phyloP scores from a whole-genome alignment of 2,888 invertebrate genomes.

The Apotomis turbidana region DNA sequence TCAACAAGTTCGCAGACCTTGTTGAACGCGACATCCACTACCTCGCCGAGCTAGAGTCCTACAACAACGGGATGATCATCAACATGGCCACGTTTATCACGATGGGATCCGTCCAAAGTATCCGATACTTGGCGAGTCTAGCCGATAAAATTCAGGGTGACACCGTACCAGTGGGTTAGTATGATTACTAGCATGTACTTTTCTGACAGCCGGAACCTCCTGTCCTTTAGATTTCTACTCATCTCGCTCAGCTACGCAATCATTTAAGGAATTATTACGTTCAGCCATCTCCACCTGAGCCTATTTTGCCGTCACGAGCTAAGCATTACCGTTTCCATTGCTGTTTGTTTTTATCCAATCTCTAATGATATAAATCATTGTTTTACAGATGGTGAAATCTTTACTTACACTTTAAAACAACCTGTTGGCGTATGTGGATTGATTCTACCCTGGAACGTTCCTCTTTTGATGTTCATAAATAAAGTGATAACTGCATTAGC shows the following conservation, averaged over 20 bases:
- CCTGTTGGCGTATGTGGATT: constrained; percentile 90
- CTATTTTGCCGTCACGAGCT: too few relatives aligned
- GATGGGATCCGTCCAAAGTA: constrained; percentile 70
- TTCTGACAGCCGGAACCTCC: too few relatives aligned
- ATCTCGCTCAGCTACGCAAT: too few relatives aligned
- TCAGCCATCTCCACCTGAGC: too few relatives aligned
- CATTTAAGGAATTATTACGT: too few relatives aligned
- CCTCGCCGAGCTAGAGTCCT: constrained; percentile 92
- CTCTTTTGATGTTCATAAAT: constrained; percentile 93
- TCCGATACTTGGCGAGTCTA: constrained; percentile 93
- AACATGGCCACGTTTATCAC: constrained; percentile 82
- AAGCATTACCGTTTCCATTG: too few relatives aligned
- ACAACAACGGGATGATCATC: constrained; percentile 95
- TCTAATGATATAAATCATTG: not conserved
- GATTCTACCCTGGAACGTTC: constrained; percentile 96
- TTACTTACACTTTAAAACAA: constrained; percentile 86
- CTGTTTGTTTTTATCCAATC: not conserved
- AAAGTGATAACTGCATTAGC: constrained; percentile 91
- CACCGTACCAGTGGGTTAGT: constrained; percentile 84
- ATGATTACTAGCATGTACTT: constrained; percentile 8
- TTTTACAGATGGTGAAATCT: constrained; percentile 86
- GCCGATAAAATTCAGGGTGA: constrained; percentile 93
- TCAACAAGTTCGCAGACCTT: constrained; percentile 90
- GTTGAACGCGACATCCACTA: constrained; percentile 89
- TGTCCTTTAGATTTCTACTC: too few relatives aligned